Evolutionary conservation across 2,888 invertebrate genomes (phyloP), one percentile per base, ranked within the genome.

Genomic region (Lepidonotus clava): DNA sequence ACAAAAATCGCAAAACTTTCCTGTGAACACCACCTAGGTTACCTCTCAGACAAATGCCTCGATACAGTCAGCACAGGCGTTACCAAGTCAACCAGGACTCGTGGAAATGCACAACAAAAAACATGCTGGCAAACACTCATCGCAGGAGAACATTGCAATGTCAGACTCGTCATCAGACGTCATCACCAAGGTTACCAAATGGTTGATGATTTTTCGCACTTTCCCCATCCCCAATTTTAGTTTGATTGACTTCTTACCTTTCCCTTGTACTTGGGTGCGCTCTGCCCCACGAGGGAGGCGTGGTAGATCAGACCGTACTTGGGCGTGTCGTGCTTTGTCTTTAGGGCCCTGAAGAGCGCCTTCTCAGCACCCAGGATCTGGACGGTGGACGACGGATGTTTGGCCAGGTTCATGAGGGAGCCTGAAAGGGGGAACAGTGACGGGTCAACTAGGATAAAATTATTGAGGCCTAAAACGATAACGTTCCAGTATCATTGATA

Each of bases 221-320:
- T n/a, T n/a, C n/a, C n/a, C n/a, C n/a, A n/a, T n/a, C n/a, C n/a
- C n/a, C n/a, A n/a, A n/a, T n/a, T n/a, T n/a, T n/a, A n/a, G n/a
- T n/a, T n/a, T n/a, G n/a, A n/a, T n/a, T n/a, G n/a, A n/a, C n/a
- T n/a, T n/a, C 91, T 87, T 87, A 95, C 95, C 94, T 95, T 96
- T 87, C 99, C 99, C 94, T 99, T 99, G 91, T 98, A 96, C 94
- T 97, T 98, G 0, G 96, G 96, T 92, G 97, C 97, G 0, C 97
- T 96, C 93, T 98, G 98, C 0, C 98, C 98, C 8, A 99, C 97
- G 28, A 99, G 94, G 92, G 97, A 97, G 0, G 99, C 97, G 93
- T 99, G 99, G 94, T 99, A 99, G 89, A 99, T 98, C 66, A 99
- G 95, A 95, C 99, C 99, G 94, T 99, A 99, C 93, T 99, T 99